Evolutionary conservation across 2,113 vertebrate species (phyloP), one percentile per base, ranked within the genome.

Genomic region (Forbesichthys agassizii): DNA sequence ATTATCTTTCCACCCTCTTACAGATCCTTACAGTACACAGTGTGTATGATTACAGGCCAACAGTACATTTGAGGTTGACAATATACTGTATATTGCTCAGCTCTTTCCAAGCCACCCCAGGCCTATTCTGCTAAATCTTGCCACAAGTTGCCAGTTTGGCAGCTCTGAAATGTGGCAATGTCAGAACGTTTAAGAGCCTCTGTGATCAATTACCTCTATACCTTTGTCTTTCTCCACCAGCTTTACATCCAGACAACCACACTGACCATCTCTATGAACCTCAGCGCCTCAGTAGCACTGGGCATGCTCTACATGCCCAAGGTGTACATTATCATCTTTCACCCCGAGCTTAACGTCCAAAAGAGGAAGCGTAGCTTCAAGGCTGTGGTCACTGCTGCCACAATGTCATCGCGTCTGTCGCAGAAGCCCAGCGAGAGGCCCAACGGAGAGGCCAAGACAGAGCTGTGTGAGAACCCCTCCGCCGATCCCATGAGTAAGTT

Each of bases 271-370:
- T 98, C 96, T 92, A 98, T 98, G 96, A 98, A 96, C 92, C 90
- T 98, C 89, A 98, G 96, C 92, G 96, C 96, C 48, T 98, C 96
- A 8, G 96, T 98, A 90, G 96, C 96, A 68, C 94, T 98, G 92
- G 96, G 96, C 88, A 96, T 98, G 96, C 96, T 98, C 70, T 98
- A 96, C 91, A 96, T 98, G 96, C 96, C 96, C 88, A 98, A 98
- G 93, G 96, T 98, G 75, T 98, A 98, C 93, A 95, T 98, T 93
- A 97, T 98, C 92, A 95, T 98, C 92, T 96, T 98, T 92, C 96
- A 97, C 89, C 96, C 96, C 3, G 96, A 98, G 89, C 92, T 97
- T 63, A 98, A 98, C 76, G 96, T 98, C 75, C 96, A 98, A 93
- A 97, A 98, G 84, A 91, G 96, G 84, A 98, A 98, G 78, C 94